Evolutionary conservation across 2,113 vertebrate species (phyloP), one percentile per base, ranked within the genome.

Genomic region (Arothron firmamentum): DNA sequence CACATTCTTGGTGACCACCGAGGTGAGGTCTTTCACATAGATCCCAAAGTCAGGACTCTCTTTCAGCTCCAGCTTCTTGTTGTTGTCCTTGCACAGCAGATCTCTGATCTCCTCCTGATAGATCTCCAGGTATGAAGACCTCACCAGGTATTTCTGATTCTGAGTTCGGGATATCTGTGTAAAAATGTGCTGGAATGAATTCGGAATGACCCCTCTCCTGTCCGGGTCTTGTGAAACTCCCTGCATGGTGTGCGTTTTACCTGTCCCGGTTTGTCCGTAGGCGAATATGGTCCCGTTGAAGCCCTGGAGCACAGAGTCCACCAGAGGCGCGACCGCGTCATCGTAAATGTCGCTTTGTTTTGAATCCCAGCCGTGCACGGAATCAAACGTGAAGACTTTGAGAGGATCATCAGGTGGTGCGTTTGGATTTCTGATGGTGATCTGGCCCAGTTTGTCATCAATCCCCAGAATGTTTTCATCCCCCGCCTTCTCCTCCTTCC

Each of bases 111-210:
- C 95, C 89, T 99, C 96, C 85, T 96, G 95, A 83, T 99, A 99
- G 84, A 99, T 98, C 89, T 99, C 96, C 71, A 99, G 84, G 79
- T 98, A 99, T 0, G 96, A 99, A n/a, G 95, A 96, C 80, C 96
- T 90, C 59, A 99, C 96, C 84, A 99, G 86, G 85, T 95, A 98
- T 77, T 97, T 94, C 83, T 96, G 95, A 83, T 96, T 94, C 89
- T 96, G 95, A 45, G 93, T 96, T 64, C 96, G 92, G 31, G 96
- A 96, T 87, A 99, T 99, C 52, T 96, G 93, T 1, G 95, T 96
- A 85, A 99, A 99, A 74, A 99, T 94, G 83, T 98, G 96, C 69
- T 97, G 91, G 56, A 98, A 96, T 56, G 96, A 92, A 45, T 89
- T 94, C 19, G 95, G 96, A 74, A 97, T 94, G 46, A 99, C 87